These are phyloP conservation scores for Caerostris darwini DNA, from an alignment of 1,140 invertebrate genomes.

Conservation along the genomic window DNA sequence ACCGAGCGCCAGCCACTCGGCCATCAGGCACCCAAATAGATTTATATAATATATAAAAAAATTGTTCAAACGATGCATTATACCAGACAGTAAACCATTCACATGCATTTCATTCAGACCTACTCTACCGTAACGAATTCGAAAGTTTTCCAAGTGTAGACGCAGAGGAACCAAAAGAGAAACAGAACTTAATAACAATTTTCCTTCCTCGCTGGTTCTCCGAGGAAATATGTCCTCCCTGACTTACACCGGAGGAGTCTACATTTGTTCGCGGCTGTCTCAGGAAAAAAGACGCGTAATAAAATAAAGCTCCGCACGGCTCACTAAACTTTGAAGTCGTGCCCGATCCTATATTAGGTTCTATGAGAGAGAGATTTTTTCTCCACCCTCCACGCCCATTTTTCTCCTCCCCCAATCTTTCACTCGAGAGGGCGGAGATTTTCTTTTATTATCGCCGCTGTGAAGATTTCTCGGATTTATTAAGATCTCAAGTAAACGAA, in stretches of 20 bases:
- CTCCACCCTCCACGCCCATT: not conserved
- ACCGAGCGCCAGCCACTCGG: too few relatives aligned
- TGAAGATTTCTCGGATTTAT: slow-evolving; percentile 42
- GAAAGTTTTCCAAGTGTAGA: not conserved
- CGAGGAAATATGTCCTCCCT: not conserved
- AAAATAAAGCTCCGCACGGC: slow-evolving; percentile 40
- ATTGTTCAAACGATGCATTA: too few relatives aligned
- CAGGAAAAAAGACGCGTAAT: slow-evolving; percentile 17
- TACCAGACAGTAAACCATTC: too few relatives aligned
- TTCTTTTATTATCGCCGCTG: slow-evolving; percentile 32
- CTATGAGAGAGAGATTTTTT: not conserved
- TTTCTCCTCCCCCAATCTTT: not conserved
- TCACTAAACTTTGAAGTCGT: slow-evolving; percentile 53
- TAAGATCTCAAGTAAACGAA: slow-evolving; percentile 21
- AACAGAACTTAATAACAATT: not conserved
- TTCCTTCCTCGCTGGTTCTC: not conserved
- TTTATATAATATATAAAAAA: too few relatives aligned
- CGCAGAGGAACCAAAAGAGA: not conserved
- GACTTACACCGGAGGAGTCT: not conserved
- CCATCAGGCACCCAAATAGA: too few relatives aligned
- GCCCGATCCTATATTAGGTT: slow-evolving; percentile 37
- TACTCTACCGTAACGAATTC: too few relatives aligned
- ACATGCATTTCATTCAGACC: too few relatives aligned
- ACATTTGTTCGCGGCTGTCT: not conserved
- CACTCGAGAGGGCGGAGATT: slow-evolving; percentile 16